A percentile compares a stretch with the other conserved stretches of the same genome.
phyloP scores from a whole-genome alignment of 2,113 vertebrate genomes.

The Hippotragus niger region DNA sequence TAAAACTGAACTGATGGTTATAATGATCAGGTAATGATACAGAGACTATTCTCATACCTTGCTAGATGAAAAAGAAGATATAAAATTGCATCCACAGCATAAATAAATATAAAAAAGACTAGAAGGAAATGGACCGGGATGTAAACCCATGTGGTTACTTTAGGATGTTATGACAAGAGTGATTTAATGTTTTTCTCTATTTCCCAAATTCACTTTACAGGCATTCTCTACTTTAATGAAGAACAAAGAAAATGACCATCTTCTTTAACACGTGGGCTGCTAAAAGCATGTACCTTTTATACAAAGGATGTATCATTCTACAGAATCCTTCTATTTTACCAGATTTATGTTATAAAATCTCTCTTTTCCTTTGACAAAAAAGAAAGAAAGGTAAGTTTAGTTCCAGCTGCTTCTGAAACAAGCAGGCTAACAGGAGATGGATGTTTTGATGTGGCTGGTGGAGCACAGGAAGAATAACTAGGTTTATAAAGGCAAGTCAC shows the following conservation, averaged over 20 bases:
- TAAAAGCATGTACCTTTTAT: background rate
- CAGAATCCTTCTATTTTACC: background rate
- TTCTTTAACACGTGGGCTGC: background rate
- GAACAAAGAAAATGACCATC: background rate
- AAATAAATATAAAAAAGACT: background rate
- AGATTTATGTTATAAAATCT: background rate
- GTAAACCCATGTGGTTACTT: background rate
- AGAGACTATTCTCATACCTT: background rate
- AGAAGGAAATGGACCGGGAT: background rate
- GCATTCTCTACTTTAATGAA: background rate
- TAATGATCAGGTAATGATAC: background rate
- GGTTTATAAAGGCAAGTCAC: slow-evolving; percentile 69
- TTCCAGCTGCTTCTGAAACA: background rate
- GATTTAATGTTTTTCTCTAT: background rate
- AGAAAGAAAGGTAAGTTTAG: background rate
- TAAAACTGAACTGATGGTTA: background rate
- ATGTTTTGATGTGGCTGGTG: background rate
- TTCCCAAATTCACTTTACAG: background rate
- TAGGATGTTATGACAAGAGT: background rate
- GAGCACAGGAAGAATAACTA: slow-evolving; percentile 26
- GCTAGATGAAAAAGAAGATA: background rate
- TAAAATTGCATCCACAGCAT: background rate
- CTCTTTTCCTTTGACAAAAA: background rate
- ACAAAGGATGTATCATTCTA: background rate
- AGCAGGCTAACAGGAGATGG: background rate